These are phyloP conservation scores for Macaria liturata DNA, from an alignment of 2,888 invertebrate genomes.

Conservation along the genomic window DNA sequence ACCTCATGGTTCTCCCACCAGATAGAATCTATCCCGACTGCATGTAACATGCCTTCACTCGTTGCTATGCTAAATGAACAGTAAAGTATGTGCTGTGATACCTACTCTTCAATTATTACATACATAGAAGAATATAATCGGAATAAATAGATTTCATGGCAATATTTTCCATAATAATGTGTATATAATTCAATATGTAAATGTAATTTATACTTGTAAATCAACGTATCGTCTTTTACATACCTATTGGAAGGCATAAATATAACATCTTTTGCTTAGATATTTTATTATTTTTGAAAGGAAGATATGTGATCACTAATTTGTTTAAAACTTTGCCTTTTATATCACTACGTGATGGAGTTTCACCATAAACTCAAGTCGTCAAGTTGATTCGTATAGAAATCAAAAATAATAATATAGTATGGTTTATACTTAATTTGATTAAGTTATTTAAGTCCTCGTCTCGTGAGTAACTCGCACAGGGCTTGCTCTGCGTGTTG, in stretches of 20 bases:
- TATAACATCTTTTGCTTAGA: slow-evolving; percentile 14
- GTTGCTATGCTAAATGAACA: slow-evolving; percentile 2
- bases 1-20: slow-evolving; percentile 12
- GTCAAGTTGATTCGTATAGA: slow-evolving; percentile 17
- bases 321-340: slow-evolving; percentile 47
- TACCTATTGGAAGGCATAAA: slow-evolving; percentile 41
- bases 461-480: slow-evolving; percentile 20
- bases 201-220: slow-evolving; percentile 38
- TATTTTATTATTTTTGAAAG: slow-evolving; percentile 48
- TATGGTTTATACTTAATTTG: slow-evolving; percentile 69
- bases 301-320: slow-evolving; percentile 71
- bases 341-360: slow-evolving; percentile 64
- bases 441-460: slow-evolving; percentile 54
- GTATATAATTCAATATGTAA: slow-evolving; percentile 43
- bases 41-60: background rate
- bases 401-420: slow-evolving; percentile 51
- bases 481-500: slow-evolving; percentile 8
- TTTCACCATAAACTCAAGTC: slow-evolving; percentile 46
- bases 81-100: slow-evolving; percentile 13
- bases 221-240: slow-evolving; percentile 43
- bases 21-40: background rate
- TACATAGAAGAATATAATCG: slow-evolving; percentile 17
- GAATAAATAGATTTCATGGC: slow-evolving; percentile 27
- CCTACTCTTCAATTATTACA: slow-evolving; percentile 30
- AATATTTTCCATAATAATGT: slow-evolving; percentile 35